Base-by-base conservation (phyloP, 2,113 vertebrate species). In the Prolemur simus region DNA sequence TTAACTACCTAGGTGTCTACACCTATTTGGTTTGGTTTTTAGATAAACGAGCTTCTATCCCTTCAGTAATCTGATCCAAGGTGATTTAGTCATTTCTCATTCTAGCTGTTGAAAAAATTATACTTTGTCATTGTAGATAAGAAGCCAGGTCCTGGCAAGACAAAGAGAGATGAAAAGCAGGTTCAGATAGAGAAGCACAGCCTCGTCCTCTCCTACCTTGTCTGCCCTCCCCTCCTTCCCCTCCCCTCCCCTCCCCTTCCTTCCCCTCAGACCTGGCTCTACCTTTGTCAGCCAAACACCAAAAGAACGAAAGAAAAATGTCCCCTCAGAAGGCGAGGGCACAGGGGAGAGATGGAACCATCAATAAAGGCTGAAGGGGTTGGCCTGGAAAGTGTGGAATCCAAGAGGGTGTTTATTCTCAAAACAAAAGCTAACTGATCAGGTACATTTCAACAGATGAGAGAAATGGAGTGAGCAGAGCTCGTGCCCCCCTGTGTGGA, bases 401-500 rank as follows among this genome's bases (percentile, higher is more conserved):
- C 71, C 78, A 54, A 90, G 78, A 83, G 68, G 42, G 54, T 96
- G 47, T 95, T 97, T 89, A 96, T 87, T 97, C 96, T 95, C 74
- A 76, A 89, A 97, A 93, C 92, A 89, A 85, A 97, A 96, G 47
- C 95, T 88, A 82, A 88, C 94, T 56, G 56, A 25, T 94, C 80
- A 87, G 87, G 93, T 94, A 58, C 91, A 77, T 96, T 96, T 90
- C 84, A 91, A 83, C 82, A 95, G 82, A 81, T 34, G 58, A 92
- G 69, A 91, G 89, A 96, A 87, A 92, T 29, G 11, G 74, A 95
- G 52, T 32, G 39, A 91, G 74, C 39, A 68, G 77, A 64, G n/a
- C 21, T 76, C 80, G 74, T 37, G 27, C 80, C 74, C n/a, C 37
- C 85, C 39, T 49, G 56, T 39, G 27, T 69, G 76, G 58, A 83